These are phyloP conservation scores for Orchesella flavescens DNA, from an alignment of 2,888 invertebrate genomes.

Conservation along the genomic window DNA sequence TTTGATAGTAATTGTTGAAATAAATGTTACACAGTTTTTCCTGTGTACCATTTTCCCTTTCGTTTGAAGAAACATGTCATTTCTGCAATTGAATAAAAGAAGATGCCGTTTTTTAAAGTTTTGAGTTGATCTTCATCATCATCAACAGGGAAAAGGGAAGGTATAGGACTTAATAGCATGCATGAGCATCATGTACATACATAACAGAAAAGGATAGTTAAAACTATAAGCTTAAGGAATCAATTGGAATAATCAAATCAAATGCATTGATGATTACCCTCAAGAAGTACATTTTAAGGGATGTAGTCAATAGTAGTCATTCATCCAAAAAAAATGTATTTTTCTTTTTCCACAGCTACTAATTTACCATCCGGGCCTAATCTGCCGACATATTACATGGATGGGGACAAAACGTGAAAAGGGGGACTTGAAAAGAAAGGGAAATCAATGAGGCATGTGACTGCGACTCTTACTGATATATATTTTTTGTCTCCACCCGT, in stretches of 20 bases:
- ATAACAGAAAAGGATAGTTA: neutral
- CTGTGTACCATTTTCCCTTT: neutral
- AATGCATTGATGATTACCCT: conserved; percentile 13
- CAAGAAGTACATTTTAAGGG: neutral
- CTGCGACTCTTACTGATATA: too few relatives aligned
- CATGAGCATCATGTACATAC: neutral
- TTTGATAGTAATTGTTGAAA: too few relatives aligned
- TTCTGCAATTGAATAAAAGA: conserved; percentile 4
- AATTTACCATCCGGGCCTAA: conserved; percentile 34
- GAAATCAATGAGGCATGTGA: conserved; percentile 47
- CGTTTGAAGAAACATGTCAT: conserved; percentile 48
- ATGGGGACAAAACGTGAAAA: too few relatives aligned
- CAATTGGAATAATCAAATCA: conserved; percentile 61
- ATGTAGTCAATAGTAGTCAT: conserved; percentile 12
- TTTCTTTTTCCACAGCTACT: conserved; percentile 22
- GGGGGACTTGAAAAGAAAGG: neutral
- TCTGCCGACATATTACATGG: conserved; percentile 29
- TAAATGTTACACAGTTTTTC: neutral
- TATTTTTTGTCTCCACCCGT: too few relatives aligned
- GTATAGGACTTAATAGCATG: neutral
- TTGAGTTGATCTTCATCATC: neutral
- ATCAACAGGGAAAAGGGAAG: neutral
- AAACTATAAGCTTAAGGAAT: conserved; percentile 9
- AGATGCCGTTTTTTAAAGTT: neutral
- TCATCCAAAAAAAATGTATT: neutral